Evolutionary conservation across 2,888 invertebrate species (phyloP).

Genomic region (Macaria liturata): DNA sequence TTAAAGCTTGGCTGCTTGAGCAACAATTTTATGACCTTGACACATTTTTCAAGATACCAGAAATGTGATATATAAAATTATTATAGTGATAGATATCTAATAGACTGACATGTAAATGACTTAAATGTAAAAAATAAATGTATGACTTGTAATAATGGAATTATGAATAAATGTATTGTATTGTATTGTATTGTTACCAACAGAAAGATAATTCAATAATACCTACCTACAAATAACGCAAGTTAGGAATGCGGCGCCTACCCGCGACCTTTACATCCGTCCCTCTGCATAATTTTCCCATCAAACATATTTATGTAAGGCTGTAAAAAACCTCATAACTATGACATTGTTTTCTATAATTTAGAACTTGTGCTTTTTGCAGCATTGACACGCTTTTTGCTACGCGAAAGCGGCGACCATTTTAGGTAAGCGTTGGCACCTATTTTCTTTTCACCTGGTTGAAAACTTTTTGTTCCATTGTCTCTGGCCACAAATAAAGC

Average conservation of each 20-base stretch:
- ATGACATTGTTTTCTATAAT: conserved; percentile 44
- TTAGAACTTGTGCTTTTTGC: conserved; percentile 23
- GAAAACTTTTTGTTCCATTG: neutral
- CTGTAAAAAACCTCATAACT: conserved; percentile 44
- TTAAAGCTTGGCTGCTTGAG: too few species aligned
- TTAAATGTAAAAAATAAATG: too few species aligned
- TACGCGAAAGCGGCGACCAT: conserved; percentile 5
- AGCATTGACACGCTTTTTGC: conserved; percentile 29
- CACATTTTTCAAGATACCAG: too few species aligned
- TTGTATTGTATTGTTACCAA: too few species aligned
- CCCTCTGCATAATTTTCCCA: conserved; percentile 51
- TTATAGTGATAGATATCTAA: too few species aligned
- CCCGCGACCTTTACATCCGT: conserved; percentile 44
- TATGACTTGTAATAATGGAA: too few species aligned
- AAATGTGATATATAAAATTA: too few species aligned
- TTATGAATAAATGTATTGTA: too few species aligned
- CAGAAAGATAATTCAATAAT: too few species aligned
- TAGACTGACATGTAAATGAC: too few species aligned
- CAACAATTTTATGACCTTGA: too few species aligned
- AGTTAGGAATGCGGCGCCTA: conserved; percentile 31
- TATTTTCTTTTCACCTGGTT: conserved; percentile 1
- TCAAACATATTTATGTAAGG: conserved; percentile 51
- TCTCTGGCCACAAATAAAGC: neutral
- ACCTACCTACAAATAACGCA: conserved; percentile 1
- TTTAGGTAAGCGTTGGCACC: conserved; percentile 6